A percentile compares a stretch with the other conserved stretches of the same genome.
Evolutionary conservation across 2,888 invertebrate genomes (phyloP).

Genomic region (Xylocampa areola): DNA sequence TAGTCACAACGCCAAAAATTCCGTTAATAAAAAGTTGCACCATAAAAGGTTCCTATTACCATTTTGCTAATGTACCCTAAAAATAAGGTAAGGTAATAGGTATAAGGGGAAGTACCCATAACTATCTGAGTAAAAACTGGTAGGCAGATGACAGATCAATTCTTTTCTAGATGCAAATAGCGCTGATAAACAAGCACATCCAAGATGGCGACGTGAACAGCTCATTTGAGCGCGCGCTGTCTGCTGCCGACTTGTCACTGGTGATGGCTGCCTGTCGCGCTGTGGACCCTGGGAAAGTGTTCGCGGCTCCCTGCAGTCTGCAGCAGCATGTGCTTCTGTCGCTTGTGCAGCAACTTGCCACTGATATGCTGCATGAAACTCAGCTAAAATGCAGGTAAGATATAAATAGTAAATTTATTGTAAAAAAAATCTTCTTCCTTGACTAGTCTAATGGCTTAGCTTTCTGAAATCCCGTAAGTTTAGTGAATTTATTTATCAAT

Average conservation of each 20-base stretch:
- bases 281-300: slow-evolving; percentile 93
- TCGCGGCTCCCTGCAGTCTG: slow-evolving; percentile 92
- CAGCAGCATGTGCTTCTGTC: slow-evolving; percentile 96
- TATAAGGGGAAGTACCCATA: too few species aligned
- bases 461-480: too few species aligned
- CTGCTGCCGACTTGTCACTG: slow-evolving; percentile 94
- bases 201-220: slow-evolving; percentile 92
- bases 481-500: too few species aligned
- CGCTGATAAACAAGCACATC: slow-evolving; percentile 73
- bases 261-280: slow-evolving; percentile 96
- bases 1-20: too few species aligned
- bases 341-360: slow-evolving; percentile 97
- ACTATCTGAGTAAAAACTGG: too few species aligned
- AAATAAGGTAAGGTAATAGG: too few species aligned
- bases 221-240: slow-evolving; percentile 96
- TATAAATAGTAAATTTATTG: not conserved
- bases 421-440: too few species aligned
- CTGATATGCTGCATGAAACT: slow-evolving; percentile 95
- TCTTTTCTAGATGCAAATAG: slow-evolving; percentile 70
- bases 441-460: too few species aligned
- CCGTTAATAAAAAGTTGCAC: too few species aligned
- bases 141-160: too few species aligned
- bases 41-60: too few species aligned
- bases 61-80: too few species aligned
- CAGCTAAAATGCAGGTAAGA: slow-evolving; percentile 79